These are phyloP conservation scores for Cephalopholis sonnerati DNA, from an alignment of 2,113 vertebrate genomes.

Conservation along the genomic window DNA sequence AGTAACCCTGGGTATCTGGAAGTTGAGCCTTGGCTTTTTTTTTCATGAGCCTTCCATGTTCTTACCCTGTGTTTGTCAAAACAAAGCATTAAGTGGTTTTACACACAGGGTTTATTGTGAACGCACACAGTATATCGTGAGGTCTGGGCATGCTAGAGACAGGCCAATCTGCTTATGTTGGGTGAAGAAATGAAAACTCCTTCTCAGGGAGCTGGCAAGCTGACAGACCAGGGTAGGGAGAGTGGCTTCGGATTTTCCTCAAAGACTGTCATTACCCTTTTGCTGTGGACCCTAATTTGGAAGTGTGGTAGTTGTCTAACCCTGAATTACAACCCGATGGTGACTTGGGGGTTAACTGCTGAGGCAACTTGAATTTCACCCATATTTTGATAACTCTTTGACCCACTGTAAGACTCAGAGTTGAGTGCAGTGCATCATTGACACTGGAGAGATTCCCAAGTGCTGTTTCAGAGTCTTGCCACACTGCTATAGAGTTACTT, in stretches of 20 bases:
- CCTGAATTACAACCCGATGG: slow-evolving; percentile 77
- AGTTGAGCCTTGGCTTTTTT: neutral
- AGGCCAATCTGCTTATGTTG: slow-evolving; percentile 65
- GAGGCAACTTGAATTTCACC: slow-evolving; percentile 74
- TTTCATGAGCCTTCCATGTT: slow-evolving; percentile 44
- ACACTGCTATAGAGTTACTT: slow-evolving; percentile 1
- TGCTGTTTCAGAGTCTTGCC: slow-evolving; percentile 33
- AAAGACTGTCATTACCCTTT: slow-evolving; percentile 80
- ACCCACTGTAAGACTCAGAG: slow-evolving; percentile 59
- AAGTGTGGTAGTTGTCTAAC: slow-evolving; percentile 79
- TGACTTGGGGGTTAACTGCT: slow-evolving; percentile 59
- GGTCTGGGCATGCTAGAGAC: slow-evolving; percentile 57
- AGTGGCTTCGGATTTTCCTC: slow-evolving; percentile 72
- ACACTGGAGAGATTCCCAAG: slow-evolving; percentile 34
- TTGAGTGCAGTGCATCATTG: slow-evolving; percentile 49
- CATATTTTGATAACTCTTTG: slow-evolving; percentile 78
- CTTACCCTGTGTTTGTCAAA: slow-evolving; percentile 75
- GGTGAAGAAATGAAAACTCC: slow-evolving; percentile 70
- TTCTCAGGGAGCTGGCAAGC: slow-evolving; percentile 62
- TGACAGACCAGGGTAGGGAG: slow-evolving; percentile 72
- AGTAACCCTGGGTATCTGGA: slow-evolving; percentile 28
- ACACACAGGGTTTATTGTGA: slow-evolving; percentile 70
- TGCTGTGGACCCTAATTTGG: slow-evolving; percentile 77
- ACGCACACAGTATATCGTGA: slow-evolving; percentile 59
- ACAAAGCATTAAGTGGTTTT: slow-evolving; percentile 79